These are phyloP conservation scores for Platysteira castanea DNA, from an alignment of 2,113 vertebrate species.

Conservation along the genomic window DNA sequence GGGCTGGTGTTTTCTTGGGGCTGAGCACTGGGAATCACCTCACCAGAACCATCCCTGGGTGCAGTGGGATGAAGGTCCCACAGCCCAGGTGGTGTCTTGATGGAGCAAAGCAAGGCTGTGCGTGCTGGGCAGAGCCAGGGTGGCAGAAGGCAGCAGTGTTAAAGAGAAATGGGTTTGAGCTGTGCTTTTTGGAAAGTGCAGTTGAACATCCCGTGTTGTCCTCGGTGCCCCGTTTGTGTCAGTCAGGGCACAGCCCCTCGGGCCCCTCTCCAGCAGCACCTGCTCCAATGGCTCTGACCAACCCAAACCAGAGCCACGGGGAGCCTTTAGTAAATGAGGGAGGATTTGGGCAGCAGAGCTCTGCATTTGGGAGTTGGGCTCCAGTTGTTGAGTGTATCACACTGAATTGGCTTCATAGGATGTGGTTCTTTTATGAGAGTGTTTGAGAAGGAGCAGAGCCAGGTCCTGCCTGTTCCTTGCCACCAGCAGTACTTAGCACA, in stretches of 20 bases:
- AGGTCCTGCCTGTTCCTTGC: not conserved
- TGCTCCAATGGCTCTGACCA: not conserved
- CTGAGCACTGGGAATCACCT: rapidly evolving
- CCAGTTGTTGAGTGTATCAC: not conserved
- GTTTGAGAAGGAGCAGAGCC: slow-evolving; percentile 11
- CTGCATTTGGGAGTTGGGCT: not conserved
- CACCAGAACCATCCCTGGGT: rapidly evolving
- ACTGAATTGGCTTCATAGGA: slow-evolving; percentile 22
- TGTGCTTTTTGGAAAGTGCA: not conserved
- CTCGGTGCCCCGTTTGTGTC: rapidly evolving
- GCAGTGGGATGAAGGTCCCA: not conserved
- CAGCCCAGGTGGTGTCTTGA: not conserved
- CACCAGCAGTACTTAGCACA: not conserved
- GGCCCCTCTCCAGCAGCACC: not conserved
- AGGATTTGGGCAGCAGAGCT: not conserved
- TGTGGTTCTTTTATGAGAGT: not conserved
- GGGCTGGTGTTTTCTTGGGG: too few species aligned
- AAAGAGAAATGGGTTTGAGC: not conserved
- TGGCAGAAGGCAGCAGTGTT: not conserved
- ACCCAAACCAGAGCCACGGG: rapidly evolving
- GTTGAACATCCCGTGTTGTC: rapidly evolving
- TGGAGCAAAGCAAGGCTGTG: not conserved
- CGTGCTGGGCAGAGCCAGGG: not conserved
- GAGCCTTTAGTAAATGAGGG: not conserved
- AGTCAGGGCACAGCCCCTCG: rapidly evolving